A percentile compares a stretch with the other conserved stretches of the same genome.
These are phyloP conservation scores for Empis stercorea DNA, from an alignment of 2,888 invertebrate species.

Conservation along the genomic window DNA sequence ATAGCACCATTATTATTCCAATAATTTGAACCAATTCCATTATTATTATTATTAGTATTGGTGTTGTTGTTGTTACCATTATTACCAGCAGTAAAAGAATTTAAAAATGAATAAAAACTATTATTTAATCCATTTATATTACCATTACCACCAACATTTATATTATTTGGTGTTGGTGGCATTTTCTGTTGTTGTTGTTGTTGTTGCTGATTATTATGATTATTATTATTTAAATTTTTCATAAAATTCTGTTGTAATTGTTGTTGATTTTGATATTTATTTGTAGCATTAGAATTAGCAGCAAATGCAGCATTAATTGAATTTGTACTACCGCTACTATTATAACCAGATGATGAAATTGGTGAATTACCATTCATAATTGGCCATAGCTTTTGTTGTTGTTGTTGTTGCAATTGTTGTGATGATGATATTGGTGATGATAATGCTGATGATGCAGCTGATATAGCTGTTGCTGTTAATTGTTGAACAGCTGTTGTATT, in stretches of 20 bases:
- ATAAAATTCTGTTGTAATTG: neutral
- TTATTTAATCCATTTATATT: neutral
- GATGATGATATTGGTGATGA: conserved; percentile 4
- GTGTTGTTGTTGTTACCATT: conserved; percentile 9
- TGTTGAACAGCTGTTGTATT: conserved; percentile 1
- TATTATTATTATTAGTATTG: too few relatives aligned
- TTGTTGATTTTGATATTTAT: conserved; percentile 5
- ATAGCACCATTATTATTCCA: conserved; percentile 3
- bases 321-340: conserved; percentile 4
- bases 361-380: neutral
- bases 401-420: conserved; percentile 3
- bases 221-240: conserved; percentile 6
- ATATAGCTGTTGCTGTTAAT: conserved; percentile 8
- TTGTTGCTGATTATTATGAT: conserved; percentile 6
- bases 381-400: conserved; percentile 1
- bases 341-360: conserved; percentile 9
- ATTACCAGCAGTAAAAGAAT: conserved; percentile 12
- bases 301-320: neutral
- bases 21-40: neutral
- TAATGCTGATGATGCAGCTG: conserved; percentile 8
- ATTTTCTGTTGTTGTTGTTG: conserved; percentile 2
- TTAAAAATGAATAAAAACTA: conserved; percentile 14
- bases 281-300: neutral
- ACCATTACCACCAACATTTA: neutral
- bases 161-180: neutral